Evolutionary conservation across 2,888 invertebrate genomes (phyloP), one percentile per base, ranked within the genome.

Genomic region (Aphidoletes aphidimyza): DNA sequence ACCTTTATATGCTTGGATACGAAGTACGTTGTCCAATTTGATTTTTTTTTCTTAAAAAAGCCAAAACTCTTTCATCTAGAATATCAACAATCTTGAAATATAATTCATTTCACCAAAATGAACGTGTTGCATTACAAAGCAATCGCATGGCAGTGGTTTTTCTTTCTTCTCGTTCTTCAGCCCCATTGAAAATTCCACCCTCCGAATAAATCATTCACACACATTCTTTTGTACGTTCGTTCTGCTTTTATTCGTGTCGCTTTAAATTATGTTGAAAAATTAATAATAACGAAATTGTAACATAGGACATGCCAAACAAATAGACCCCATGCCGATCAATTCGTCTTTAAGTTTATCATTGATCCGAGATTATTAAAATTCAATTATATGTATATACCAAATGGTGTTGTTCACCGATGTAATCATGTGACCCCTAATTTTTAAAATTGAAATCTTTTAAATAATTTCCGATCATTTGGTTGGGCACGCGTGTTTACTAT

Each of bases 361-460:
- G 69, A 69, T 69, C 69, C 69, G 69, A 69, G 69, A 69, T 69
- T 69, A 69, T 69, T 69, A 30, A 69, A 69, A 69, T 69, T 69
- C 26, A 69, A 69, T 69, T 69, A 69, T 69, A 69, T 14, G 69
- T 69, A 69, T 47, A 17, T 47, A 47, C n/a, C n/a, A n/a, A n/a
- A n/a, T n/a, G n/a, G n/a, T n/a, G n/a, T n/a, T n/a, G n/a, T n/a
- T n/a, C n/a, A n/a, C n/a, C n/a, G n/a, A n/a, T n/a, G n/a, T n/a
- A n/a, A n/a, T n/a, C n/a, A n/a, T n/a, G n/a, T n/a, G n/a, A n/a
- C n/a, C n/a, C n/a, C n/a, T n/a, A n/a, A n/a, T n/a, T n/a, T n/a
- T n/a, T n/a, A n/a, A n/a, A n/a, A n/a, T n/a, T n/a, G n/a, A n/a
- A n/a, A n/a, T n/a, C n/a, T n/a, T n/a, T n/a, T n/a, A n/a, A n/a